Percentiles rank a stretch among this genome's conserved stretches.
These are phyloP conservation scores for Cotesia vestalis DNA, from an alignment of 1,140 invertebrate species.

Conservation along the genomic window DNA sequence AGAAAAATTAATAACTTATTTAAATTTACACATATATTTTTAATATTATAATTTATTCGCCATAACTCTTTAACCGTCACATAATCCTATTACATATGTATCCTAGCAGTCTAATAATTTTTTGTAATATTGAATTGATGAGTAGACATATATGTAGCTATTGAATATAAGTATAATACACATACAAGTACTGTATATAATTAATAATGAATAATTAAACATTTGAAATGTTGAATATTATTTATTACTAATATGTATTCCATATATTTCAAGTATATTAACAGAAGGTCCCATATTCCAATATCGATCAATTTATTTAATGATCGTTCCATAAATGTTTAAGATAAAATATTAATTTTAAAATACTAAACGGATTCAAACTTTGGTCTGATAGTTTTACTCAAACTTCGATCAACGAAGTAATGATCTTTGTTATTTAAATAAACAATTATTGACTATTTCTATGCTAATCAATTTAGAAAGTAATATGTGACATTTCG, in stretches of 20 bases:
- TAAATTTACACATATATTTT: too few relatives aligned
- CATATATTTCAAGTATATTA: constrained; percentile 15
- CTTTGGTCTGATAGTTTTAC: constrained; percentile 20
- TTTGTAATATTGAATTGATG: not conserved
- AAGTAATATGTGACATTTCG: constrained; percentile 42
- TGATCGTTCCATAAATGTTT: constrained; percentile 22
- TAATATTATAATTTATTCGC: too few relatives aligned
- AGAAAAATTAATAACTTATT: not conserved
- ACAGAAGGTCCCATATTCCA: constrained; percentile 36
- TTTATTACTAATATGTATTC: not conserved
- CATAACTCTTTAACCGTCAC: too few relatives aligned
- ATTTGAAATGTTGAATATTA: not conserved
- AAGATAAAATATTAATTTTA: constrained; percentile 26
- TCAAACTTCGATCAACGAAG: constrained; percentile 28
- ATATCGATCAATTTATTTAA: constrained; percentile 29
- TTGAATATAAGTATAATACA: constrained; percentile 3
- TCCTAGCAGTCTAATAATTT: constrained; percentile 5
- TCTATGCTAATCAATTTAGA: constrained; percentile 18
- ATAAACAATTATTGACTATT: constrained; percentile 6
- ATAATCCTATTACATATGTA: not conserved
- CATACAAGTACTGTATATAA: not conserved
- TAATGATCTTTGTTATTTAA: constrained; percentile 10
- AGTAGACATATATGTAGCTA: constrained; percentile 3
- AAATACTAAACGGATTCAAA: constrained; percentile 13
- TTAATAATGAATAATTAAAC: constrained; percentile 16